A percentile compares a stretch with the other conserved stretches of the same genome.
These are phyloP conservation scores for Neoitamus cyanurus DNA, from an alignment of 2,888 invertebrate species.

Conservation along the genomic window DNA sequence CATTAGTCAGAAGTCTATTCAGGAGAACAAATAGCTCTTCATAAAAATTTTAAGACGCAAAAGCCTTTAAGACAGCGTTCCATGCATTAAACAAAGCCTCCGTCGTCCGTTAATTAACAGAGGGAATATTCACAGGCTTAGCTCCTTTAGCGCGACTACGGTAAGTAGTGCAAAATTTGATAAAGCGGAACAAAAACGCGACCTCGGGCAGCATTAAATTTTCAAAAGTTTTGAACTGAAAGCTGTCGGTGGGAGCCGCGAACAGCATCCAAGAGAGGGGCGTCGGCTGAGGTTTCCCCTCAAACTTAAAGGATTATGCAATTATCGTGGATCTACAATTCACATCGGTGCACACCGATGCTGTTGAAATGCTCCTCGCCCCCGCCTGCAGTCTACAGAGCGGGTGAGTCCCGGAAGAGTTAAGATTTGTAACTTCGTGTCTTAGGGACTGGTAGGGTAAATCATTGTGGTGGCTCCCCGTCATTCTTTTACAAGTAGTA, in stretches of 20 bases:
- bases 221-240: constrained; percentile 31
- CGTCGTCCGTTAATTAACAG: neutral
- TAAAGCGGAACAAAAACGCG: constrained; percentile 1
- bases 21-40: neutral
- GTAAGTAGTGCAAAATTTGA: neutral
- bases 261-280: neutral
- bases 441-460: neutral
- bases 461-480: neutral
- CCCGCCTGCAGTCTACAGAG: neutral
- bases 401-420: neutral
- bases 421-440: constrained; percentile 9
- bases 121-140: neutral
- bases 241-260: neutral
- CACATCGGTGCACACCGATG: neutral
- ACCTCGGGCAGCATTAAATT: constrained; percentile 23
- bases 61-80: neutral
- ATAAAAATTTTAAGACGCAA: neutral
- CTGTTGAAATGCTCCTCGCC: neutral
- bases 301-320: constrained; percentile 35
- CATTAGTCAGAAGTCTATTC: neutral
- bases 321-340: constrained; percentile 28
- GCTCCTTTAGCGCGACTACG: neutral
- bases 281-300: neutral
- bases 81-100: neutral
- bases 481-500: neutral